A percentile compares a stretch with the other conserved stretches of the same genome.
phyloP scores from a whole-genome alignment of 2,113 vertebrate genomes.

The Pollimyrus isidori region DNA sequence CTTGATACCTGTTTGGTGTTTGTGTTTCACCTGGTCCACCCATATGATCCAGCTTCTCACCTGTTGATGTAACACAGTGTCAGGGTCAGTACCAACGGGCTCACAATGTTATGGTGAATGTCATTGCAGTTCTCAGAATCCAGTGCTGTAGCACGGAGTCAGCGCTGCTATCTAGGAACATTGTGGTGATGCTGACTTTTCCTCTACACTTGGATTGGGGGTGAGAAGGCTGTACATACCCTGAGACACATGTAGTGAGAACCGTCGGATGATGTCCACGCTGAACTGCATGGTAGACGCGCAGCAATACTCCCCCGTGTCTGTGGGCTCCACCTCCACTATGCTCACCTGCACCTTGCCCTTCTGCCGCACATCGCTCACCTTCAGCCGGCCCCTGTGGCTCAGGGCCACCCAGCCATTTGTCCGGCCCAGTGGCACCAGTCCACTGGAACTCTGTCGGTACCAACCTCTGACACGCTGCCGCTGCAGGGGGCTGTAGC shows the following conservation, averaged over 20 bases:
- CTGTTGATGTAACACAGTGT: not conserved
- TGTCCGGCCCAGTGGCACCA: conserved; percentile 12
- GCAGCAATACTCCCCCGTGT: not conserved
- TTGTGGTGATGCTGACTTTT: not conserved
- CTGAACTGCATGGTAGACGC: not conserved
- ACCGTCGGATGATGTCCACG: not conserved
- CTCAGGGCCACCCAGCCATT: not conserved
- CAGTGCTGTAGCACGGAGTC: not conserved
- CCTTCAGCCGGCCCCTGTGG: not conserved
- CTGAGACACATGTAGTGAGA: not conserved
- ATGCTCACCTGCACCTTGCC: not conserved
- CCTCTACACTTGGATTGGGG: not conserved
- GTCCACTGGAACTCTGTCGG: not conserved
- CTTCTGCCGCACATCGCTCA: not conserved
- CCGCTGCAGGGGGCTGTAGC: not conserved
- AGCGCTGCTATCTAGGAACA: not conserved
- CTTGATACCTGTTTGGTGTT: not conserved
- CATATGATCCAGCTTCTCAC: not conserved
- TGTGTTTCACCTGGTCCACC: not conserved
- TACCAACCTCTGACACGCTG: not conserved
- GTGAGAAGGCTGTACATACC: not conserved
- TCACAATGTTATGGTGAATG: not conserved
- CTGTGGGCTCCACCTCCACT: not conserved
- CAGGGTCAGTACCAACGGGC: not conserved
- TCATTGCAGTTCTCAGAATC: not conserved